Evolutionary conservation across 2,113 vertebrate genomes (phyloP).

Genomic region (Tichodroma muraria): DNA sequence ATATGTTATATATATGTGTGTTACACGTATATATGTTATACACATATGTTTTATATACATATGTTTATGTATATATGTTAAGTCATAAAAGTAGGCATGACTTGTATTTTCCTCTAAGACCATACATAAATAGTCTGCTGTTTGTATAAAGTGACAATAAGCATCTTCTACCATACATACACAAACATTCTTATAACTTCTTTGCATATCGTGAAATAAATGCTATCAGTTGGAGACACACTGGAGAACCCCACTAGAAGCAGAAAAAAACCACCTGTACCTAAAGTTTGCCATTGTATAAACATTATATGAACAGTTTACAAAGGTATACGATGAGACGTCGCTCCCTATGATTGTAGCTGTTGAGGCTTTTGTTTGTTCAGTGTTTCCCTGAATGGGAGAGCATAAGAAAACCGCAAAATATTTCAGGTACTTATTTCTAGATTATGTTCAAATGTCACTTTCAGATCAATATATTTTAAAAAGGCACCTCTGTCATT

Average conservation of each 20-base stretch:
- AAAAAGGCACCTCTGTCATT: not conserved
- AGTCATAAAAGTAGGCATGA: not conserved
- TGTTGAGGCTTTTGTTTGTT: not conserved
- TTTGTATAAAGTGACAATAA: not conserved
- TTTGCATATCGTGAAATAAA: not conserved
- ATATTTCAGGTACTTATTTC: not conserved
- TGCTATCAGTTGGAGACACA: not conserved
- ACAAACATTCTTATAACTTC: not conserved
- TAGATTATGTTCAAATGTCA: not conserved
- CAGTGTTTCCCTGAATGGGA: not conserved
- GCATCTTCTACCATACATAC: not conserved
- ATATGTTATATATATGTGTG: not conserved
- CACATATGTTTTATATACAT: not conserved
- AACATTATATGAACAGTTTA: not conserved
- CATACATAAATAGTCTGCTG: not conserved
- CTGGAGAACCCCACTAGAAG: not conserved
- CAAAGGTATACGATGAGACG: not conserved
- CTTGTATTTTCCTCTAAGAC: not conserved
- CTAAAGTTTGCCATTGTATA: not conserved
- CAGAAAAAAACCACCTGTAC: not conserved
- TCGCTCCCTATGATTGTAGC: accelerated
- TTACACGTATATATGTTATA: not conserved
- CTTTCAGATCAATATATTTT: not conserved
- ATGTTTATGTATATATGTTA: not conserved
- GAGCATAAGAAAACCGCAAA: not conserved